phyloP scores from a whole-genome alignment of 2,113 vertebrate species.

The Leptobrachium ailaonicum region DNA sequence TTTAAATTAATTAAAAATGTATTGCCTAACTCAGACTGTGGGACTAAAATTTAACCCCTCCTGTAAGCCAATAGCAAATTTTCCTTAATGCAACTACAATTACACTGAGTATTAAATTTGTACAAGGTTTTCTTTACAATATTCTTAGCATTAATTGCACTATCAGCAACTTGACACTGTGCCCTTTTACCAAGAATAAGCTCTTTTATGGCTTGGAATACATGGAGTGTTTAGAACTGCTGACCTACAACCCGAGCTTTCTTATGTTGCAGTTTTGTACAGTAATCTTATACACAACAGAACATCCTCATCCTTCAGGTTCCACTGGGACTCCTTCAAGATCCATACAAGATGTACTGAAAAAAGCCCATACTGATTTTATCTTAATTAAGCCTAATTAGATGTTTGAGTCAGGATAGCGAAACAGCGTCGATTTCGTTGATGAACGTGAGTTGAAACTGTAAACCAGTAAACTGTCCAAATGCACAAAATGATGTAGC shows the following conservation, averaged over 20 bases:
- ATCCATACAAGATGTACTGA: conserved; percentile 36
- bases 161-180: conserved; percentile 16
- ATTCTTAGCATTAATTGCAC: conserved; percentile 22
- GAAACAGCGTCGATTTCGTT: conserved; percentile 35
- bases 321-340: conserved; percentile 35
- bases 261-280: conserved; percentile 32
- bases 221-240: conserved; percentile 33
- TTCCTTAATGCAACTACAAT: conserved; percentile 11
- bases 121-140: conserved; percentile 14
- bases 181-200: conserved; percentile 33
- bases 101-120: neutral
- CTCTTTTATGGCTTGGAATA: conserved; percentile 30
- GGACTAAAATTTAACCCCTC: conserved; percentile 1
- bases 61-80: neutral
- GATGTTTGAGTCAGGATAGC: conserved; percentile 32
- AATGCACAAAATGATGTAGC: conserved; percentile 27
- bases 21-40: neutral
- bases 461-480: conserved; percentile 43
- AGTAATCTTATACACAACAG: conserved; percentile 35
- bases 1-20: neutral
- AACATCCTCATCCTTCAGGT: conserved; percentile 25
- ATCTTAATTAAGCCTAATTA: conserved; percentile 48
- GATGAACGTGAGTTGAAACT: conserved; percentile 43
- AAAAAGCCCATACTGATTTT: conserved; percentile 39
- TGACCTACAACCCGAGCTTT: conserved; percentile 35